Base-by-base conservation (phyloP, 2,797 vertebrate species). In the Acridotheres tristis region DNA sequence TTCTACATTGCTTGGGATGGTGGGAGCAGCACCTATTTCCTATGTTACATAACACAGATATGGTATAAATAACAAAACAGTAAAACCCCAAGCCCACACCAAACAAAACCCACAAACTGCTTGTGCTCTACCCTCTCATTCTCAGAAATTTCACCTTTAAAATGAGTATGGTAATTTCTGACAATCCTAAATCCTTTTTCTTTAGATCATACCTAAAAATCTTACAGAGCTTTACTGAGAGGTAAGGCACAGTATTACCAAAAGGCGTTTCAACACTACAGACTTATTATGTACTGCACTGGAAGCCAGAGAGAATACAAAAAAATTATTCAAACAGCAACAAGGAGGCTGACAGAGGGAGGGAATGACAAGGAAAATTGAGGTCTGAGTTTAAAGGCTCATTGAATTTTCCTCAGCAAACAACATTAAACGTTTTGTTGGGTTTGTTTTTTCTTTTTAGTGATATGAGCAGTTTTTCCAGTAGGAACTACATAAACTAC, bases 321-420 rank as follows among this genome's bases (percentile, higher is more conserved):
- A 58, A 82, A 82, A 18, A 57, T 48, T 4, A 59, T 32, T 71
- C 58, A 62, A 80, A 62, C 27, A 53, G 34, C 8, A 88, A 54
- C 0, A 3, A 82, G 73, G 17, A 88, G 12, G 18, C 16, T 93
- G 72, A 61, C 27, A 77, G n/a, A 59, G 21, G 22, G 34, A 89
- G n/a, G 34, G 57, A 29, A 80, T 26, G 22, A 69, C 8, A 74
- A 11, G 8, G 36, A 59, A 77, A 81, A 83, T 3, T 45, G 73
- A 90, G 40, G 36, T 54, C 57, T 36, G 11, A 81, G 16, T 71
- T 85, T 77, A 77, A 90, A 85, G 32, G 16, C 19, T 74, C n/a
- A 51, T 27, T 61, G 54, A 85, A 81, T 92, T 85, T 88, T 88
- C 75, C n/a, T 71, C 20, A 62, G 51, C 34, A 78, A 81, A 74